A percentile compares a stretch with the other conserved stretches of the same genome.
Evolutionary conservation across 2,113 vertebrate genomes (phyloP).

Genomic region (Scatophagus argus): DNA sequence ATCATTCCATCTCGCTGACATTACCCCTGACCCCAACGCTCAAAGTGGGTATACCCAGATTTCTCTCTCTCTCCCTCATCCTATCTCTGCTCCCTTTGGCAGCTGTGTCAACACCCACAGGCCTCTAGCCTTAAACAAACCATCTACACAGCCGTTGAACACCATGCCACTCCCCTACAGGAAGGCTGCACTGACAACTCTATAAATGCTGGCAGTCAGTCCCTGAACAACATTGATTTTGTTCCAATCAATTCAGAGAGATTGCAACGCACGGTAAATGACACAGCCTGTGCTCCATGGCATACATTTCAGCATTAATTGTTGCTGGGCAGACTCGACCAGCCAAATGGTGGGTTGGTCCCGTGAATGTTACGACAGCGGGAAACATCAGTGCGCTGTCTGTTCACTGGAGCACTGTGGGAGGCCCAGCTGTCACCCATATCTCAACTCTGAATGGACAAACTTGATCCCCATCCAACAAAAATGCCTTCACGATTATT

Average conservation of each 20-base stretch:
- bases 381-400: slow-evolving; percentile 46
- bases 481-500: slow-evolving; percentile 25
- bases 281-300: slow-evolving; percentile 51
- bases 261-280: slow-evolving; percentile 69
- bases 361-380: slow-evolving; percentile 25
- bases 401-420: slow-evolving; percentile 37
- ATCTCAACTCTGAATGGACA: slow-evolving; percentile 39
- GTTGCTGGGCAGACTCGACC: slow-evolving; percentile 74
- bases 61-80: slow-evolving; percentile 51
- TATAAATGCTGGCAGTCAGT: slow-evolving; percentile 75
- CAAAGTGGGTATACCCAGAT: slow-evolving; percentile 67
- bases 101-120: slow-evolving; percentile 85
- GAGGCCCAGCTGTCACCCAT: slow-evolving; percentile 65
- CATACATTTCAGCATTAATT: slow-evolving; percentile 69
- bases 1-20: slow-evolving; percentile 45
- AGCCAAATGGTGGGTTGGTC: slow-evolving; percentile 41
- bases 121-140: slow-evolving; percentile 81
- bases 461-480: slow-evolving; percentile 42
- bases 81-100: slow-evolving; percentile 63
- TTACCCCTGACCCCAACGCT: slow-evolving; percentile 57
- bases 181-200: slow-evolving; percentile 73
- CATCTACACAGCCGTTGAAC: slow-evolving; percentile 69
- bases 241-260: slow-evolving; percentile 75
- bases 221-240: slow-evolving; percentile 80
- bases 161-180: slow-evolving; percentile 63